Percentiles rank a stretch among this genome's conserved stretches.
Conservation (phyloP, 2,797 vertebrate genomes). For the Centropyge bicolor region DNA sequence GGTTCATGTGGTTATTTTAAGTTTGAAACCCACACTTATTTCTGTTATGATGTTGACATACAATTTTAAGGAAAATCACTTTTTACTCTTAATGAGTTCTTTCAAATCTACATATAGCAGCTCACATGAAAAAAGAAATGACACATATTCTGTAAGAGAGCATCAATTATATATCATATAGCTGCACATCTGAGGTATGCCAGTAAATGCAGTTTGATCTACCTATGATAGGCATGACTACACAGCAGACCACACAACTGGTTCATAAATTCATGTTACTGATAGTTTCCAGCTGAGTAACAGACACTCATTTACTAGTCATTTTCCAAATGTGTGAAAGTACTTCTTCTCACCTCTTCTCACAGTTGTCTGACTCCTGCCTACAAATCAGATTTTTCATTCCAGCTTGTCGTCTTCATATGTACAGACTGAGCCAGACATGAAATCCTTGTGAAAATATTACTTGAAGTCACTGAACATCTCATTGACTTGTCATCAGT, state of each 20-base stretch:
- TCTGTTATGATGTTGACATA: not conserved
- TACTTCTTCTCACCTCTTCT: not conserved
- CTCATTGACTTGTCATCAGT: not conserved
- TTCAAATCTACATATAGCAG: not conserved
- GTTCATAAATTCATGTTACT: not conserved
- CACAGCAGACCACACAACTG: not conserved
- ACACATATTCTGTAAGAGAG: not conserved
- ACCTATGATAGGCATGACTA: not conserved
- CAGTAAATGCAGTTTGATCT: not conserved
- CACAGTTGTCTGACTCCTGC: not conserved
- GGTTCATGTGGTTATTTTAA: not conserved
- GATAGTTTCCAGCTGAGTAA: not conserved
- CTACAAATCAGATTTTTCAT: constrained; percentile 27
- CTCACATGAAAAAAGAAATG: not conserved
- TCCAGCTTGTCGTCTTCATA: not conserved
- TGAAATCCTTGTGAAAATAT: constrained; percentile 15
- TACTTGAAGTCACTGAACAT: not conserved
- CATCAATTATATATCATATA: not conserved
- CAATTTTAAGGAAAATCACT: no score
- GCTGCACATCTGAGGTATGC: not conserved
- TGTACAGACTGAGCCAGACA: not conserved
- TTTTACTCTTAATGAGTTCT: not conserved
- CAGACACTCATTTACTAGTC: not conserved
- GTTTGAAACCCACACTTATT: not conserved
- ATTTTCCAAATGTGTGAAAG: not conserved